A percentile compares a stretch with the other conserved stretches of the same genome.
These are phyloP conservation scores for human (Homo sapiens) DNA, from an alignment of 2,113 vertebrate genomes.

Conservation along the genomic window GRCh38 chr17:15332501-15333000, in stretches of 20 bases:
- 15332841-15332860: neutral
- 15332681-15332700: neutral
- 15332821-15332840: neutral
- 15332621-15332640: neutral
- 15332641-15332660: neutral
- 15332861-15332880: neutral
- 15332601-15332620: neutral
- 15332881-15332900: conserved; percentile 9
- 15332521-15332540: neutral
- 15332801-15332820: neutral
- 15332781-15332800: neutral
- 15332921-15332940: neutral
- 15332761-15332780: neutral
- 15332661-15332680: neutral
- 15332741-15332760: neutral
- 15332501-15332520: neutral
- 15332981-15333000: conserved; percentile 3
- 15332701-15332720: neutral
- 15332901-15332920: neutral
- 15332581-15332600: neutral
- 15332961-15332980: neutral
- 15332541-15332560: neutral
- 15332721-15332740: neutral
- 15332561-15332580: neutral
- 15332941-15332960: neutral